These are phyloP conservation scores for Lepidochitona cinerea DNA, from an alignment of 2,888 invertebrate species.

Conservation along the genomic window DNA sequence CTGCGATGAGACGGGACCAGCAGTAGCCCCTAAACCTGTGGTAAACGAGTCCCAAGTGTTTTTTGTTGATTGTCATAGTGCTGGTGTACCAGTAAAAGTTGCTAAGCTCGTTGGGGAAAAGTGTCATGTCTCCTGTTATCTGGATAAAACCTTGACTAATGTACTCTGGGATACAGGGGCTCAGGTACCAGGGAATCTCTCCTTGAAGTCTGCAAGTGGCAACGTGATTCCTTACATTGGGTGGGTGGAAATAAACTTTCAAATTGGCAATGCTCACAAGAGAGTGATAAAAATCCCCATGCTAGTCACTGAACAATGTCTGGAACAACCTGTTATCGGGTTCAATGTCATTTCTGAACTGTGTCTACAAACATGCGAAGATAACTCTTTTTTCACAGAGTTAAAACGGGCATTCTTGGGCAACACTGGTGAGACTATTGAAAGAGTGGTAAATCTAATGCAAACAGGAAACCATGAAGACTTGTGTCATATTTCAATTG, in stretches of 20 bases:
- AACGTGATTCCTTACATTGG: background rate
- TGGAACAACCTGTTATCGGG: background rate
- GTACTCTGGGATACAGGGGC: background rate
- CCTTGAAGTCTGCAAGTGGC: background rate
- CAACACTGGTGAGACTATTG: background rate
- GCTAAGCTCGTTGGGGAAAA: background rate
- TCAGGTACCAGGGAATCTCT: background rate
- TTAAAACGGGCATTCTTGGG: background rate
- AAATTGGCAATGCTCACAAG: background rate
- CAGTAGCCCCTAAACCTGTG: no score
- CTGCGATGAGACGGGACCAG: no score
- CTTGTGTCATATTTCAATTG: no score
- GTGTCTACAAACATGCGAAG: background rate
- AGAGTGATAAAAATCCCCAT: background rate
- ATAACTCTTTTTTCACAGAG: background rate
- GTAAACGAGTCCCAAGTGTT: no score
- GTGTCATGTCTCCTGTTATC: background rate
- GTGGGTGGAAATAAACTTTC: background rate
- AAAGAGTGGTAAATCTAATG: no score
- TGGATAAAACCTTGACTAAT: background rate
- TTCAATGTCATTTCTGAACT: constrained; percentile 2
- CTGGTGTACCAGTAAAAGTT: no score
- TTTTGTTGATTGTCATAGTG: no score
- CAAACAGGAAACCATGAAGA: no score
- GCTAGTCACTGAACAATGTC: background rate